Base-by-base conservation (phyloP, 30 jellyfish, hydroid and myxozoan species). In the Euphysa ruthae region DNA sequence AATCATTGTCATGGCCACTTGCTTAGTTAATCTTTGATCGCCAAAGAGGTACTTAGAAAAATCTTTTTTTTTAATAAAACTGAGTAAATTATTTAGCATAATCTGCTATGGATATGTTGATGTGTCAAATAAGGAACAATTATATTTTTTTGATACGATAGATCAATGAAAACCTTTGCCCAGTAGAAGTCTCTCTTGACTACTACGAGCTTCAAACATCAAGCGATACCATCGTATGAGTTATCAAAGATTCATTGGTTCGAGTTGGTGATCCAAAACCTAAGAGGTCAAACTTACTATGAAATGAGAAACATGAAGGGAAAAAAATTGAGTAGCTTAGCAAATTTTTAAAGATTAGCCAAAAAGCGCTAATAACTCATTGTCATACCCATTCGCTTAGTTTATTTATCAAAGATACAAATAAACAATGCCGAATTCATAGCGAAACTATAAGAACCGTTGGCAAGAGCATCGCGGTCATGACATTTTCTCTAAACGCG, bases 251-350 rank as follows among this genome's bases (percentile, higher is more conserved):
- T 63, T 54, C 75, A 18, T 43, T 63, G 29, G 19, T 32, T 22
- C 10, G 77, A 63, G 51, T 74, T 63, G 30, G 33, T 74, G 7
- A 21, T 63, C 61, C 12, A 38, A 31, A 14, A 63, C 74, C 77
- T 63, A 14, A 8, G 77, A 13, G 77, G 77, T 6, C 77, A 63
- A 63, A 63, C 77, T 6, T 12, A 12, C 80, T 57, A 46, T 23
- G 80, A 38, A 0, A 70, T 61, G 8, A 54, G 80, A 15, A 68
- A 68, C 19, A 68, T 46, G 80, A 22, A 20, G 61, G 80, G 80
- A n/a, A 46, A 49, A 52, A 68, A 46, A 20, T 46, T 61, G 0
- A 12, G 80, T 68, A 15, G 80, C 81, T 0, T 29, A 19, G 57
- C 79, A 68, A 68, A 68, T 46, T 28, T 16, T 14, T 49, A 14